A percentile compares a stretch with the other conserved stretches of the same genome.
Conservation (phyloP, 1,140 invertebrate genomes). For the Papilio aristodemus region DNA sequence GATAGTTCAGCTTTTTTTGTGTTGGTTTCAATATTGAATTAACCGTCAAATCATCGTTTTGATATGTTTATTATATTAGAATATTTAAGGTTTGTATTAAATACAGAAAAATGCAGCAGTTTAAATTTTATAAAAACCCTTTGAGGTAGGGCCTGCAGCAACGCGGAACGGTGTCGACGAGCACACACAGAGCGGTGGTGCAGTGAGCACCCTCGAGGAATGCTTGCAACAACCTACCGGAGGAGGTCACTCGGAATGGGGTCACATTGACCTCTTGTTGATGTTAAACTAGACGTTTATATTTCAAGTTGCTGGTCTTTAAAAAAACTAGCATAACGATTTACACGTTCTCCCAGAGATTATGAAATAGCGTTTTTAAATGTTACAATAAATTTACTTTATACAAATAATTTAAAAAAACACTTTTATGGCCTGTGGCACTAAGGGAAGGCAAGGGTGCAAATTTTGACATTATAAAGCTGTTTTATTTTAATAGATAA, state of each 20-base stretch:
- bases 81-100: too few species aligned
- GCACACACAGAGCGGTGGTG: background rate
- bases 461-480: too few species aligned
- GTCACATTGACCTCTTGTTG: conserved; percentile 26
- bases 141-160: background rate
- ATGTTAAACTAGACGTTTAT: conserved; percentile 17
- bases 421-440: too few species aligned
- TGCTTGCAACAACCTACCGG: conserved; percentile 15
- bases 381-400: too few species aligned
- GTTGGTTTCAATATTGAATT: too few species aligned
- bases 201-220: conserved; percentile 15
- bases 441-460: too few species aligned
- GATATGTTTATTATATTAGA: too few species aligned
- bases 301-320: background rate
- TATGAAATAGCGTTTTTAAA: too few species aligned
- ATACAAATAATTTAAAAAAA: too few species aligned
- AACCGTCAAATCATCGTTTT: too few species aligned
- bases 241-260: conserved; percentile 26
- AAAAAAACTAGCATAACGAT: conserved; percentile 7
- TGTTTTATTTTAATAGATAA: too few species aligned
- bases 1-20: too few species aligned
- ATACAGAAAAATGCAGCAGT: background rate
- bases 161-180: conserved; percentile 5
- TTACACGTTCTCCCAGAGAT: background rate
- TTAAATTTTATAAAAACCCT: background rate